phyloP scores from a whole-genome alignment of 92 coral and sea anemone genomes.

The Ricordea florida region DNA sequence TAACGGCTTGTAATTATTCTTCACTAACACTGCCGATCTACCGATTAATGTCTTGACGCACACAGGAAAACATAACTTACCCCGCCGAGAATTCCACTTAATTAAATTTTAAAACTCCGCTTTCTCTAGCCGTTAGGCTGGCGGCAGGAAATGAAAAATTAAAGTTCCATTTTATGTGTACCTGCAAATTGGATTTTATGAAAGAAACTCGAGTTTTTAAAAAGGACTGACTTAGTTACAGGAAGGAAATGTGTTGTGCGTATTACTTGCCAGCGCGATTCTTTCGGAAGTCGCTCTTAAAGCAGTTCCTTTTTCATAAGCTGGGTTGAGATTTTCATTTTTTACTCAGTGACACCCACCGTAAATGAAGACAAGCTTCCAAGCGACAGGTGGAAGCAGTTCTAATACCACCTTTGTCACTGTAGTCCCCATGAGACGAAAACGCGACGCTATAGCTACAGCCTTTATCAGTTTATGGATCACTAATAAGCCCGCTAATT shows the following conservation, averaged over 20 bases:
- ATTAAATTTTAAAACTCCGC: conserved; percentile 24
- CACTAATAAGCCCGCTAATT: too few relatives aligned
- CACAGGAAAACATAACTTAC: conserved; percentile 7
- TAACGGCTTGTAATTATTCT: conserved; percentile 11
- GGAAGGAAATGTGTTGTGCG: neutral
- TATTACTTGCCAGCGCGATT: too few relatives aligned
- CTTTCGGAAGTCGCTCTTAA: conserved; percentile 3
- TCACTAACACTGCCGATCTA: neutral
- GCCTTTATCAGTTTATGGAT: too few relatives aligned
- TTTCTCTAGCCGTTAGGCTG: neutral
- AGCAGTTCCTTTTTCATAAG: neutral
- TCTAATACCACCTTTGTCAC: too few relatives aligned
- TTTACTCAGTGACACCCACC: too few relatives aligned
- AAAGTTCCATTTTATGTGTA: too few relatives aligned
- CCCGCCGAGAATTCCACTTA: neutral
- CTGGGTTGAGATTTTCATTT: conserved; percentile 7
- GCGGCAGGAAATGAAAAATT: neutral
- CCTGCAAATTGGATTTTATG: neutral
- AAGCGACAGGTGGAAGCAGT: too few relatives aligned
- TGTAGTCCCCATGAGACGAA: too few relatives aligned
- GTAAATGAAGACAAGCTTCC: too few relatives aligned
- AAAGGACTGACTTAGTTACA: neutral
- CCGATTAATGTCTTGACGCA: neutral
- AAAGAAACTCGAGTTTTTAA: neutral
- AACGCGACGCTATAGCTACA: too few relatives aligned